Evolutionary conservation across 2,113 vertebrate genomes (phyloP).

Genomic region (Cochlearius cochlearius): DNA sequence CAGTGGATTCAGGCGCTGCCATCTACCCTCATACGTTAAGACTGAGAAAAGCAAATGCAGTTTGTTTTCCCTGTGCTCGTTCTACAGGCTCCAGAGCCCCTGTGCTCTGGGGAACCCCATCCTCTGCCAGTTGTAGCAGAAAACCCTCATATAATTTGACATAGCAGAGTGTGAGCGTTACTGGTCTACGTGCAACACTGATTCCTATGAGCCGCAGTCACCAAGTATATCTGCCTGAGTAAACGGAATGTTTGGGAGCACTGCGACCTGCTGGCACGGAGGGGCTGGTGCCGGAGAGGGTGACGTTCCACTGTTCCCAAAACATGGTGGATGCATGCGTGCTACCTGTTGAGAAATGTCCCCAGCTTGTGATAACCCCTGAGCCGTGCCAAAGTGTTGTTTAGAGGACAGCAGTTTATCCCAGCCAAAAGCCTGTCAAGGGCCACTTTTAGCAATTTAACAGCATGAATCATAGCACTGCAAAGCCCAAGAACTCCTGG

Average conservation of each 20-base stretch:
- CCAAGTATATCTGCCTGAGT: not conserved
- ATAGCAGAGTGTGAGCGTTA: not conserved
- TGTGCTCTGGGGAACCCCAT: not conserved
- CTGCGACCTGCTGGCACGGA: not conserved
- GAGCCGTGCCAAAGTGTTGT: not conserved
- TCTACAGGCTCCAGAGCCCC: not conserved
- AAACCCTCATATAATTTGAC: not conserved
- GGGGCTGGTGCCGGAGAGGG: not conserved
- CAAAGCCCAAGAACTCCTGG: not conserved
- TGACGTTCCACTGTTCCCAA: not conserved
- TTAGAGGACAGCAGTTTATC: not conserved
- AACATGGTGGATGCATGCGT: accelerated
- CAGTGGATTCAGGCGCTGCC: not conserved
- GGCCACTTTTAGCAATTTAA: not conserved
- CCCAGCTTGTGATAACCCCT: not conserved
- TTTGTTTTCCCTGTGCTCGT: not conserved
- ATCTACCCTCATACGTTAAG: not conserved
- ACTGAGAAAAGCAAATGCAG: not conserved
- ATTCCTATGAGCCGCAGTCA: not conserved
- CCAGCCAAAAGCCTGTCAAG: not conserved
- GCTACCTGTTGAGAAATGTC: not conserved
- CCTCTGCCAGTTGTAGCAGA: not conserved
- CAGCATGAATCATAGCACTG: not conserved
- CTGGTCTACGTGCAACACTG: not conserved
- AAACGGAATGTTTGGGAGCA: not conserved